Evolutionary conservation across 1,140 invertebrate species (phyloP).

Genomic region (Dreissena rostriformis): DNA sequence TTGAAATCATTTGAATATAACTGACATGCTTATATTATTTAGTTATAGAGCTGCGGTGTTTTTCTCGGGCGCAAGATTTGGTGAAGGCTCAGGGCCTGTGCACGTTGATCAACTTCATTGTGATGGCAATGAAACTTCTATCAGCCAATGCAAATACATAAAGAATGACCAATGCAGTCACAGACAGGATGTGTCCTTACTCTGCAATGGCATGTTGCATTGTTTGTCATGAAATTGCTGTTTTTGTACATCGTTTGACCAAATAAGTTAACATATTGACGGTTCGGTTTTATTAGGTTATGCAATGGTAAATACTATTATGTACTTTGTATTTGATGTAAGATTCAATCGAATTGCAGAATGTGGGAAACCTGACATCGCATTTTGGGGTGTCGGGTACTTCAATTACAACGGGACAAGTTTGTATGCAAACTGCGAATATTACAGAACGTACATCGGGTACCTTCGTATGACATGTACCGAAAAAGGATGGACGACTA

Average conservation of each 20-base stretch:
- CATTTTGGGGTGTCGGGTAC: slow-evolving; percentile 3
- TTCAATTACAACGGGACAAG: slow-evolving; percentile 16
- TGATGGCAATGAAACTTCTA: not conserved
- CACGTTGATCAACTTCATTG: slow-evolving; percentile 8
- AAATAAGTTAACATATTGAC: not conserved
- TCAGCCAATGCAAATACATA: not conserved
- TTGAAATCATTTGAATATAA: too few species aligned
- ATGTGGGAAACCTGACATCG: slow-evolving; percentile 17
- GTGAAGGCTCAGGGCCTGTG: slow-evolving; percentile 15
- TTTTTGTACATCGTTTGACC: not conserved
- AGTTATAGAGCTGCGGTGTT: slow-evolving; percentile 5
- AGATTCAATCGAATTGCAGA: not conserved
- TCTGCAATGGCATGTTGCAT: not conserved
- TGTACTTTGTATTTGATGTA: not conserved
- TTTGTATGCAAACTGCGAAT: slow-evolving; percentile 11
- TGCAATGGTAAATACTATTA: not conserved
- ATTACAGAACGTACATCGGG: slow-evolving; percentile 14
- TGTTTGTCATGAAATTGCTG: not conserved
- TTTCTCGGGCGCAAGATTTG: slow-evolving; percentile 16
- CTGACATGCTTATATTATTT: not conserved
- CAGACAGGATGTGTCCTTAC: not conserved
- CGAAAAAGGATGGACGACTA: not conserved
- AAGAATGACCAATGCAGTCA: not conserved
- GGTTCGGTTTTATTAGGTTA: not conserved
- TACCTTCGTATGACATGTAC: not conserved